Percentiles rank a stretch among this genome's conserved stretches.
Evolutionary conservation across 2,888 invertebrate genomes (phyloP).

Genomic region (Seladonia tumulorum): DNA sequence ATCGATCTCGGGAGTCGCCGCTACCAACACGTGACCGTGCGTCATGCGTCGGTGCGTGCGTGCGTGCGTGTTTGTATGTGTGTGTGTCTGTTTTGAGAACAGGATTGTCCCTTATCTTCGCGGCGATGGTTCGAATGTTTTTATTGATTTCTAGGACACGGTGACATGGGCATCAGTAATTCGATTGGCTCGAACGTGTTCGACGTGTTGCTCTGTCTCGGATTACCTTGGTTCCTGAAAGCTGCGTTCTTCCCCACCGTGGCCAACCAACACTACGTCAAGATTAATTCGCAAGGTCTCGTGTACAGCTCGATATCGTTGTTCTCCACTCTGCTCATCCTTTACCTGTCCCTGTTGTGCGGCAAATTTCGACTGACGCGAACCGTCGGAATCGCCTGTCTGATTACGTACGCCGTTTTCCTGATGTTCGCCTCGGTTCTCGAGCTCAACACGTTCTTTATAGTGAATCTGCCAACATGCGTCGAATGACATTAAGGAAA

Average conservation of each 20-base stretch:
- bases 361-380: slow-evolving; percentile 90
- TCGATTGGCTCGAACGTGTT: slow-evolving; percentile 94
- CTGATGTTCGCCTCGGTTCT: slow-evolving; percentile 89
- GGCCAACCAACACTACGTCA: slow-evolving; percentile 87
- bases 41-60: not conserved
- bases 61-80: not conserved
- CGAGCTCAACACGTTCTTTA: slow-evolving; percentile 91
- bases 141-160: slow-evolving; percentile 86
- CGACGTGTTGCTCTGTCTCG: slow-evolving; percentile 91
- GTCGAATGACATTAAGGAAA: slow-evolving; percentile 82
- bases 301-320: slow-evolving; percentile 91
- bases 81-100: not conserved
- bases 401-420: slow-evolving; percentile 89
- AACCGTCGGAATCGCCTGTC: slow-evolving; percentile 89
- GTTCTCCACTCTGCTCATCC: slow-evolving; percentile 89
- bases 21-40: not conserved
- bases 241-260: slow-evolving; percentile 87
- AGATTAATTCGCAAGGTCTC: slow-evolving; percentile 91
- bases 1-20: slow-evolving; percentile 23
- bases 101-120: not conserved
- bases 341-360: slow-evolving; percentile 88
- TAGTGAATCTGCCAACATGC: slow-evolving; percentile 90
- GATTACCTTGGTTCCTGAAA: slow-evolving; percentile 92
- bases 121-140: not conserved
- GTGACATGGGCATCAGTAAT: slow-evolving; percentile 92